A percentile compares a stretch with the other conserved stretches of the same genome.
Evolutionary conservation across 2,797 vertebrate genomes (phyloP).

Genomic region (Parambassis ranga): DNA sequence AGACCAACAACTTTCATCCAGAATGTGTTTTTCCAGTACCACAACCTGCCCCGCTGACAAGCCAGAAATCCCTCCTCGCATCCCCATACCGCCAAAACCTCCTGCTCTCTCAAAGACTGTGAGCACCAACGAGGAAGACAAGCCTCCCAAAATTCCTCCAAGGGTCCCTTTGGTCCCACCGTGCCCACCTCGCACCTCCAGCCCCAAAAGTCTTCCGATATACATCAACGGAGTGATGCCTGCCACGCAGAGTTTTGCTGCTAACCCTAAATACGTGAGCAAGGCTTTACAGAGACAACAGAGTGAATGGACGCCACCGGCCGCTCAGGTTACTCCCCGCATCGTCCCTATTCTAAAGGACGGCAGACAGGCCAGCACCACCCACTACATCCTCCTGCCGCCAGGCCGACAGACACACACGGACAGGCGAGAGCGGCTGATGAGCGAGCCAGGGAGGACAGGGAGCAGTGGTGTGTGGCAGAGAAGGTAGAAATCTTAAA

Average conservation of each 20-base stretch:
- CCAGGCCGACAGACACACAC: constrained; percentile 85
- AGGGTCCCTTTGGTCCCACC: constrained; percentile 86
- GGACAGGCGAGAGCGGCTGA: constrained; percentile 86
- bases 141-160: constrained; percentile 92
- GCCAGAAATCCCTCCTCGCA: constrained; percentile 90
- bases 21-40: constrained; percentile 73
- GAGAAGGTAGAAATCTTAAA: constrained; percentile 71
- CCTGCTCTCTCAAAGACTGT: constrained; percentile 65
- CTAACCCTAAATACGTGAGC: constrained; percentile 96
- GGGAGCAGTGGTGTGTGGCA: constrained; percentile 66
- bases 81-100: constrained; percentile 87
- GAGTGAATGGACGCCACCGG: constrained; percentile 80
- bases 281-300: constrained; percentile 88
- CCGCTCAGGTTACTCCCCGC: constrained; percentile 73
- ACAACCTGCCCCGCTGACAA: constrained; percentile 70
- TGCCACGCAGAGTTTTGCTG: constrained; percentile 96
- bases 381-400: constrained; percentile 96
- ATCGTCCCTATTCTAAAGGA: constrained; percentile 97
- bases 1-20: constrained; percentile 67
- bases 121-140: constrained; percentile 82
- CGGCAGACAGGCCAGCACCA: constrained; percentile 91
- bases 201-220: constrained; percentile 93
- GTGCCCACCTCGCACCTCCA: constrained; percentile 87
- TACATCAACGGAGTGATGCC: constrained; percentile 98
- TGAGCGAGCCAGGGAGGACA: constrained; percentile 83